Base-by-base conservation (phyloP, 2,888 invertebrate species). In the Deilephila elpenor region DNA sequence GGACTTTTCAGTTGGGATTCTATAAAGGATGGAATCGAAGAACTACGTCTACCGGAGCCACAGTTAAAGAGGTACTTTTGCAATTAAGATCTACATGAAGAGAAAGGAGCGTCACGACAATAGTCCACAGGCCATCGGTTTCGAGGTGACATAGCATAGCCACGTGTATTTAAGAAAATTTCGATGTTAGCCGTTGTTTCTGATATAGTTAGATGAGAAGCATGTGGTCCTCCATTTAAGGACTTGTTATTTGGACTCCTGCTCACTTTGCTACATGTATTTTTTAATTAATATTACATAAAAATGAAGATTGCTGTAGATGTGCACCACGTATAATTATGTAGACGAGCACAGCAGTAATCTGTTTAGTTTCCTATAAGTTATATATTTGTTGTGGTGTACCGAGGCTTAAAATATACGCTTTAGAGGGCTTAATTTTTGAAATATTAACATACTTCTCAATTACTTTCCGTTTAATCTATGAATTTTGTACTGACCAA, bases 1-100 rank as follows among this genome's bases (percentile, higher is more conserved):
- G 94, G 94, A 90, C 94, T 94, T 94, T 94, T 94, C 94, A 94
- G 94, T 93, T 93, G 93, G 91, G 85, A 89, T 85, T 82, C 84
- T 82, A 75, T 83, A 84, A 84, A 86, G 80, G 91, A 91, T 86
- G 89, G 88, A 74, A 75, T 73, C 73, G 77, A 84, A 74, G 74
- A 75, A 75, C 73, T 70, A 60, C 71, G 51, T 75, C 79, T 70
- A 74, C 78, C 76, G 70, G 79, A 76, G 80, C 83, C 82, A 76
- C 82, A 80, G 78, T 84, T 86, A 88, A 88, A 79, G 93, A 94
- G 94, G 94, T 94, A 94, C 93, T 90, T 93, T 89, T 92, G 89
- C 91, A 89, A 88, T 93, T 92, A 89, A 88, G 84, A 78, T 80
- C 76, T 80, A 77, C 79, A 77, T 75, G 83, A 88, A 88, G 85